Percentiles rank a stretch among this genome's conserved stretches.
These are phyloP conservation scores for Micromesistius poutassou DNA, from an alignment of 2,797 vertebrate genomes.

Conservation along the genomic window DNA sequence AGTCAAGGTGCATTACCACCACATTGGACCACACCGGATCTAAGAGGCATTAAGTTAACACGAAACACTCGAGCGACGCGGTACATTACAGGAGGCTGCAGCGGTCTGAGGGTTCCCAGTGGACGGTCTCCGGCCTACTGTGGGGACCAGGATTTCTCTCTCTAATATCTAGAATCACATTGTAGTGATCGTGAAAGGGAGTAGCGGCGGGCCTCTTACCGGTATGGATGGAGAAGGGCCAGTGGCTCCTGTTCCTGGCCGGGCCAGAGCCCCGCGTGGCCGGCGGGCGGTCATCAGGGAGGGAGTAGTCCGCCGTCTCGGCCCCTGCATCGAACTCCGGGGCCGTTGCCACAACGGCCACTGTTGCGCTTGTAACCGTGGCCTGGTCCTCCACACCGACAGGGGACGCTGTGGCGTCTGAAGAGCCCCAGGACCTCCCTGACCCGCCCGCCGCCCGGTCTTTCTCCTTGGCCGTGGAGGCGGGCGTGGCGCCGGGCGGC, in stretches of 20 bases:
- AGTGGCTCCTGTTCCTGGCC: slow-evolving; percentile 37
- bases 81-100: background rate
- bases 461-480: slow-evolving; percentile 71
- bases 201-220: slow-evolving; percentile 48
- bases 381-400: slow-evolving; percentile 28
- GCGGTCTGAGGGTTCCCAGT: background rate
- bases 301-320: slow-evolving; percentile 26
- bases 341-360: background rate
- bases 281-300: slow-evolving; percentile 19
- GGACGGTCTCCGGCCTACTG: background rate
- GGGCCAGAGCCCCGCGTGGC: slow-evolving; percentile 33
- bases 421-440: background rate
- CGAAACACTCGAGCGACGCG: background rate
- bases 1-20: background rate
- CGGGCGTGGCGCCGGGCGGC: slow-evolving; percentile 36
- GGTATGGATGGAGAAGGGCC: slow-evolving; percentile 59
- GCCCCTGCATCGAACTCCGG: slow-evolving; percentile 55
- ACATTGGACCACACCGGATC: background rate
- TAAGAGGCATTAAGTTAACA: background rate
- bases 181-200: background rate
- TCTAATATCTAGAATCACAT: background rate
- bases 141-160: background rate
- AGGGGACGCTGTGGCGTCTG: slow-evolving; percentile 12
- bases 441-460: slow-evolving; percentile 34
- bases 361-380: slow-evolving; percentile 21